Percentiles rank a stretch among this genome's conserved stretches.
phyloP scores from a whole-genome alignment of 2,888 invertebrate genomes.

The Scaptomyza cyrtandrae region DNA sequence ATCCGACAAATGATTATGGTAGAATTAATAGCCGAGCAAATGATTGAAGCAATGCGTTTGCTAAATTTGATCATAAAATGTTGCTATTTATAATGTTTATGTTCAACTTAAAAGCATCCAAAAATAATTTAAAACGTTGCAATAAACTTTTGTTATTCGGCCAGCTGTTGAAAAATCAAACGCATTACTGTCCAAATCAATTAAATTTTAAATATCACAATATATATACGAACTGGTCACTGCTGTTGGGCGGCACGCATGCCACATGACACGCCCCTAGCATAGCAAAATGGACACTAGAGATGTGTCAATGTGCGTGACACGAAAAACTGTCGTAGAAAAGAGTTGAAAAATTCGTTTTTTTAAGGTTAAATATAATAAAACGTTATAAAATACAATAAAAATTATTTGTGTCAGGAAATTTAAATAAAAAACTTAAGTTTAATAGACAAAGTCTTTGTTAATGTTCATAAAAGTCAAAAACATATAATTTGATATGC shows the following conservation, averaged over 20 bases:
- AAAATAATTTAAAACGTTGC: constrained; percentile 55
- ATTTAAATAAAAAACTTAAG: too few species aligned
- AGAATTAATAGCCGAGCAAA: constrained; percentile 23
- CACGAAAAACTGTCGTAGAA: background rate
- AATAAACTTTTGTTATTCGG: constrained; percentile 57
- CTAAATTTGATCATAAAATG: constrained; percentile 35
- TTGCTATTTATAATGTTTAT: constrained; percentile 39
- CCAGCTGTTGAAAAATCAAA: constrained; percentile 65
- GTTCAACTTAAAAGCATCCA: constrained; percentile 42
- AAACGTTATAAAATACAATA: too few species aligned
- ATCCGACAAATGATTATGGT: constrained; percentile 13
- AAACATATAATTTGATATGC: too few species aligned
- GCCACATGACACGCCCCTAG: constrained; percentile 39
- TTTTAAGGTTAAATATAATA: too few species aligned
- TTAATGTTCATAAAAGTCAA: too few species aligned
- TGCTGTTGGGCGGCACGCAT: constrained; percentile 30
- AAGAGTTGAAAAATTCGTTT: too few species aligned
- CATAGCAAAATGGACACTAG: constrained; percentile 14
- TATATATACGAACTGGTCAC: constrained; percentile 26
- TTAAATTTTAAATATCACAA: constrained; percentile 69
- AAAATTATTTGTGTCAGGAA: too few species aligned
- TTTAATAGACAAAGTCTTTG: too few species aligned
- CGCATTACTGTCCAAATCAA: constrained; percentile 66
- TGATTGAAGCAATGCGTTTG: constrained; percentile 10
- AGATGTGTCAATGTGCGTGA: constrained; percentile 20